Evolutionary conservation across 2,888 invertebrate species (phyloP), one percentile per base, ranked within the genome.

Genomic region (Gordius sp.): DNA sequence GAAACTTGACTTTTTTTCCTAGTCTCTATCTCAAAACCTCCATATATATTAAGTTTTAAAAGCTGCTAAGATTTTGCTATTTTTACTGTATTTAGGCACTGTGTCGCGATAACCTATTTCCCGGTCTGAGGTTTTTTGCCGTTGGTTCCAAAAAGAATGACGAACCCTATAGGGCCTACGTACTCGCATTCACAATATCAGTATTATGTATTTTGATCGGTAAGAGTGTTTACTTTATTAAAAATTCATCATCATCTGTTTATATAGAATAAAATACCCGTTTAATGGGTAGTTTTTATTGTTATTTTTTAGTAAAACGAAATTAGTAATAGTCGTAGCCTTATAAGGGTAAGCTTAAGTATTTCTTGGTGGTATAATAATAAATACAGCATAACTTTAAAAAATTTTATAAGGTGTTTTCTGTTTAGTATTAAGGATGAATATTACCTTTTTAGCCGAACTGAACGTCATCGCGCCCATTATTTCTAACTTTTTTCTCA

Each of bases 401-500:
- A 8, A 8, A 33, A 33, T 33, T 33, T 33, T 33, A 33, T 33
- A 33, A 33, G 39, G 8, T 33, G 39, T 33, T 13, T 33, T 33
- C n/a, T 8, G 39, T 33, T 33, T 33, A 33, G 39, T 13, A 33
- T 33, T 8, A 13, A 13, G 8, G n/a, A 33, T 33, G n/a, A n/a
- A n/a, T n/a, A 59, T 57, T 60, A 28, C 59, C 25, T 23, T 59
- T 41, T 8, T 58, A 79, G 83, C 82, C 60, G 79, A 84, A 65
- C 69, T 87, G 59, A 84, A 87, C 66, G 75, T 79, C 61, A 85
- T 87, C 62, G 85, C 86, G 2, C 85, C 86, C 16, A 71, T 86
- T 61, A 85, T 86, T 62, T 86, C 86, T 13, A 86, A 86, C 68
- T 86, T 87, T 72, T 86, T 86, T 73, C 72, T 87, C 65, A 85